phyloP scores from a whole-genome alignment of 2,113 vertebrate species.

The Daphoenositta chrysoptera region DNA sequence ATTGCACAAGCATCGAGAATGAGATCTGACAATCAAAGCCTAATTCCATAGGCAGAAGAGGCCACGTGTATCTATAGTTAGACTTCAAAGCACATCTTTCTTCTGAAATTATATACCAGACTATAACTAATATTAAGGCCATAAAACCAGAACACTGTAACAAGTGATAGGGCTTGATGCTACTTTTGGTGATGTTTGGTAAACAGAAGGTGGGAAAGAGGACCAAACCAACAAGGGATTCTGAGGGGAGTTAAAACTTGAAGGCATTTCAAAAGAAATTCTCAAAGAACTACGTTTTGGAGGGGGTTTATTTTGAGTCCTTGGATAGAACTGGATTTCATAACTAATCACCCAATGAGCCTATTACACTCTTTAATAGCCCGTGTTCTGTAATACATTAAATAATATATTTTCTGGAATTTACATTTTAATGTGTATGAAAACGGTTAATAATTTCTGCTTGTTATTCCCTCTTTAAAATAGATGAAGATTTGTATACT shows the following conservation, averaged over 20 bases:
- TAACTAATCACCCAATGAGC: neutral
- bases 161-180: conserved; percentile 50
- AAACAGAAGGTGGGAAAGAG: neutral
- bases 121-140: conserved; percentile 19
- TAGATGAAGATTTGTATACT: neutral
- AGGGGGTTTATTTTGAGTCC: neutral
- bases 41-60: conserved; percentile 35
- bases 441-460: neutral
- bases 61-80: neutral
- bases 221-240: neutral
- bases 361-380: neutral
- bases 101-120: conserved; percentile 15
- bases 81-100: conserved; percentile 47
- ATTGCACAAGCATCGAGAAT: conserved; percentile 63
- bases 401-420: neutral
- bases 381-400: neutral
- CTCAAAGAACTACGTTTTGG: neutral
- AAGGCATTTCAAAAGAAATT: neutral
- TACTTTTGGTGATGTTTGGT: conserved; percentile 19
- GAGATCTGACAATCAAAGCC: conserved; percentile 54
- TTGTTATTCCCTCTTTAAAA: conserved; percentile 26
- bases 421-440: neutral
- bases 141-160: conserved; percentile 34
- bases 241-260: neutral
- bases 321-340: neutral